These are phyloP conservation scores for Strix uralensis DNA, from an alignment of 2,113 vertebrate species.

Conservation along the genomic window DNA sequence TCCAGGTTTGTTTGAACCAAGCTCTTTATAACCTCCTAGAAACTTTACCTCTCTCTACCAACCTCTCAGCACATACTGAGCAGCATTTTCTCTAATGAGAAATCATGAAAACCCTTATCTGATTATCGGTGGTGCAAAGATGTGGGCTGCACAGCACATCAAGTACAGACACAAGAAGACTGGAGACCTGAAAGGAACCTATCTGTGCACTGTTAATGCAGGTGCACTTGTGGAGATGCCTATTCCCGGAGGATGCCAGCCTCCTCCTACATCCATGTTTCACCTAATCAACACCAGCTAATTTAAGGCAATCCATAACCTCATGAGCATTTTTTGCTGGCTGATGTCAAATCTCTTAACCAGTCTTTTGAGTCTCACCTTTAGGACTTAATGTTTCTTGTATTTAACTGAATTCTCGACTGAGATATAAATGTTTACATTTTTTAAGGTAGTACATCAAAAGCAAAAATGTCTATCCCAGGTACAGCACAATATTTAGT, in stretches of 20 bases:
- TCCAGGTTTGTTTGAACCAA: not conserved
- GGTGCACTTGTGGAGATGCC: accelerated
- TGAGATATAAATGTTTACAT: not conserved
- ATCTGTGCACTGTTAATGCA: not conserved
- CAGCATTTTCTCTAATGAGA: not conserved
- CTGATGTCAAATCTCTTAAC: not conserved
- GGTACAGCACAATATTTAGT: not conserved
- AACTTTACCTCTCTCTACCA: not conserved
- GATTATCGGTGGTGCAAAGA: not conserved
- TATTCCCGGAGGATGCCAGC: not conserved
- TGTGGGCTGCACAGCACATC: accelerated
- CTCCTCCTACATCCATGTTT: not conserved
- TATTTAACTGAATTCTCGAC: not conserved
- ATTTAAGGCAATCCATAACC: not conserved
- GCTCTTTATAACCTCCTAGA: not conserved
- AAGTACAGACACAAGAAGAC: not conserved
- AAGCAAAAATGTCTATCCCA: not conserved
- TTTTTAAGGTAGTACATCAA: not conserved
- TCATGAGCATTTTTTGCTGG: not conserved
- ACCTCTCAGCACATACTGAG: not conserved
- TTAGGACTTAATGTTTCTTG: not conserved
- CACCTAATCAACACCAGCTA: not conserved
- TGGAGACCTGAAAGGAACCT: not conserved
- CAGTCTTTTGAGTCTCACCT: not conserved
- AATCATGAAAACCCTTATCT: not conserved